Conservation (phyloP, 2,113 vertebrate species). For the Pelusios castaneus region DNA sequence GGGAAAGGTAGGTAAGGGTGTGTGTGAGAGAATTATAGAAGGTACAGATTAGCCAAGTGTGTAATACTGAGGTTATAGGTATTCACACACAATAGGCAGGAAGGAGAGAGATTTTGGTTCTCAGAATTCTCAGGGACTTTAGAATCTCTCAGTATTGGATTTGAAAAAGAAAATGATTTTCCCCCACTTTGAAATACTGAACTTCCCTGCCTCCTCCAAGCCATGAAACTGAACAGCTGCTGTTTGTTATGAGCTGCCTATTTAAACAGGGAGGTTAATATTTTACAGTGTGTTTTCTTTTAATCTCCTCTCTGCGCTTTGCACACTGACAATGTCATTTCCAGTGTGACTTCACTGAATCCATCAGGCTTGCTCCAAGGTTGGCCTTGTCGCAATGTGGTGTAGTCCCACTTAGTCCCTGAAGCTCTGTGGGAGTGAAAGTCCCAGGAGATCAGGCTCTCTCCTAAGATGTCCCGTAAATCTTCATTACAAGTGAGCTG, state of each 20-base stretch:
- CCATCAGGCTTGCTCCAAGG: constrained; percentile 52
- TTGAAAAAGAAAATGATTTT: constrained; percentile 23
- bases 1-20: neutral
- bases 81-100: neutral
- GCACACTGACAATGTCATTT: constrained; percentile 28
- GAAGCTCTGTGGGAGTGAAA: constrained; percentile 11
- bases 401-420: neutral
- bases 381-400: neutral
- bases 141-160: neutral
- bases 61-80: neutral
- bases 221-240: constrained; percentile 48
- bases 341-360: constrained; percentile 31
- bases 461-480: constrained; percentile 37
- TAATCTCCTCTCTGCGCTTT: constrained; percentile 13
- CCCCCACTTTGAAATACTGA: constrained; percentile 7
- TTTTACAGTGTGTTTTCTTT: constrained; percentile 48
- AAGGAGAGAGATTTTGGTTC: neutral
- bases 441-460: constrained; percentile 23
- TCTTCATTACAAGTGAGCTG: constrained; percentile 5
- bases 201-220: constrained; percentile 31
- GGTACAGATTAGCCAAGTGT: neutral
- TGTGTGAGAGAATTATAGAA: neutral
- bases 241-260: constrained; percentile 55
- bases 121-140: neutral
- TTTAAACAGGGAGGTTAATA: constrained; percentile 50